Evolutionary conservation across 1,140 invertebrate species (phyloP), one percentile per base, ranked within the genome.

Genomic region (Oryctes rhinoceros): DNA sequence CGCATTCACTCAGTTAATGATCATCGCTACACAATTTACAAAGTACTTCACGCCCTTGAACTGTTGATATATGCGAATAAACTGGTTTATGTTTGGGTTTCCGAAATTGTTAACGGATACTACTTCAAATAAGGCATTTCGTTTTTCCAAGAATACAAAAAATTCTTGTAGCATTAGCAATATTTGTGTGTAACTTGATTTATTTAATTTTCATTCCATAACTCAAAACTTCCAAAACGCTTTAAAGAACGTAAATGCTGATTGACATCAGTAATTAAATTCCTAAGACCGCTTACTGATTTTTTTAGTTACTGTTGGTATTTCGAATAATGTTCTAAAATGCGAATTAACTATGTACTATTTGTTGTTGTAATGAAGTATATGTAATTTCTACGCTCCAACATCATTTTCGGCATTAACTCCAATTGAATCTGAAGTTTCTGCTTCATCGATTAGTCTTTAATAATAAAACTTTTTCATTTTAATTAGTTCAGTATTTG

Each of bases 381-480:
- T 79, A 35, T 82, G 48, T 65, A 83, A 79, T 4, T 82, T 20
- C 79, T 81, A 82, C 0, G 82, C 81, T 74, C 44, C 48, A 6
- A 30, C 13, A 67, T 83, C 82, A 74, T 83, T 83, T 24, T 77
- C 78, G 9, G 79, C 75, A 0, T 39, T 80, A 9, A 83, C 81
- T 20, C 81, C 81, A 39, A 85, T 80, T 18, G 78, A 79, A 78
- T 81, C 75, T 4, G 85, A 81, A 0, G 83, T 81, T 47, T 82
- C 24, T 4, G 85, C 84, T 76, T 83, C 81, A 15, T 82, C 83
- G n/a, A 81, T 80, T 15, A 86, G 79, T 75, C 78, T 75, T 74
- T 85, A 74, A 80, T 85, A 84, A 74, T 84, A 81, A 47, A 83
- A 80, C 47, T 85, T 85, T 79, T 85, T 79, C 30, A 83, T 81